Evolutionary conservation across 1,140 invertebrate species (phyloP).

Genomic region (Hyphantria cunea): DNA sequence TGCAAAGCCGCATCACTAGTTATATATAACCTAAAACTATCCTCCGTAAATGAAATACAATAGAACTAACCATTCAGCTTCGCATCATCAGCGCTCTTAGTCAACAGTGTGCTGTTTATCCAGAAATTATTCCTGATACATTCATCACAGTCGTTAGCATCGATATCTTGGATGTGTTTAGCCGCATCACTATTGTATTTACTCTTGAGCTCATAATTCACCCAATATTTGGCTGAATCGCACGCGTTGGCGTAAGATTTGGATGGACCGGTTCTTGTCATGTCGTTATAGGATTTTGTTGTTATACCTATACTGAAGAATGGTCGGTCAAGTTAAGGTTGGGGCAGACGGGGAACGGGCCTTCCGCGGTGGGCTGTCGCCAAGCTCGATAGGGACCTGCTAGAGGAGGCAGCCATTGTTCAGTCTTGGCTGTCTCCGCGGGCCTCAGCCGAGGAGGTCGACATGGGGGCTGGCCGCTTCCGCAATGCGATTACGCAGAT

Average conservation of each 20-base stretch:
- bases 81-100: constrained; percentile 22
- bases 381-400: no score
- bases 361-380: no score
- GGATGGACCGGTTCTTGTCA: constrained; percentile 10
- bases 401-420: no score
- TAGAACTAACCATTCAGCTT: constrained; percentile 23
- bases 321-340: neutral
- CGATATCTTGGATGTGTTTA: constrained; percentile 27
- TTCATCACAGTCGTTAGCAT: constrained; percentile 38
- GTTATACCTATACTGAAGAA: neutral
- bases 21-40: neutral
- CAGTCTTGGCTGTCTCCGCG: no score
- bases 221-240: constrained; percentile 17
- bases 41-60: neutral
- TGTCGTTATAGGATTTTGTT: constrained; percentile 22
- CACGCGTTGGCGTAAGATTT: constrained; percentile 28
- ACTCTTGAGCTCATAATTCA: constrained; percentile 3
- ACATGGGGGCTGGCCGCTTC: no score
- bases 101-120: constrained; percentile 28
- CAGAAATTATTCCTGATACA: constrained; percentile 47
- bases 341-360: neutral
- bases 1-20: no score
- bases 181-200: constrained; percentile 2
- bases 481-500: no score
- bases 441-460: no score